phyloP scores from a whole-genome alignment of 2,797 vertebrate genomes.

The Naso thynnoides region DNA sequence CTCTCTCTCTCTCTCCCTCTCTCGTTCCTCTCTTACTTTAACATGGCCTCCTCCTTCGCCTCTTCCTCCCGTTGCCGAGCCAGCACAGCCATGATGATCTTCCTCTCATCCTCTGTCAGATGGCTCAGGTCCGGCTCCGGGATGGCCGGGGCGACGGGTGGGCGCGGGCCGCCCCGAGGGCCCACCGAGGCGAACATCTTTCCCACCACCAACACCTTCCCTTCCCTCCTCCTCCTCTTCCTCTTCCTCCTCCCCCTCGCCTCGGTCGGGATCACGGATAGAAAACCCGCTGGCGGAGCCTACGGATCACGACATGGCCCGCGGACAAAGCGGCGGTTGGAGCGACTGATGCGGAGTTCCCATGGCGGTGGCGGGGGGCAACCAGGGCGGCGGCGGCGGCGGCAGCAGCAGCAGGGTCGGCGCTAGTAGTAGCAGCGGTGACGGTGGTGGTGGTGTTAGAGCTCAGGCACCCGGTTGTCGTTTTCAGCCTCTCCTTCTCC shows the following conservation, averaged over 20 bases:
- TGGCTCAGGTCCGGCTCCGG: constrained; percentile 98
- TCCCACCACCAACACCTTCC: constrained; percentile 71
- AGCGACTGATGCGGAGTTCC: constrained; percentile 84
- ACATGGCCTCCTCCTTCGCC: constrained; percentile 98
- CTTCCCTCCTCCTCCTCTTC: constrained; percentile 70
- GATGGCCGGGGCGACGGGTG: constrained; percentile 93
- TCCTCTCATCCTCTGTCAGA: constrained; percentile 97
- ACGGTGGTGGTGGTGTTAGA: constrained; percentile 61
- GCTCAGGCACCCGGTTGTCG: constrained; percentile 84
- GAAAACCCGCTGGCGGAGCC: constrained; percentile 83
- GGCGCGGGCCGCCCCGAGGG: constrained; percentile 93
- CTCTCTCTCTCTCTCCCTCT: constrained; percentile 29
- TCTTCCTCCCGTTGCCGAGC: constrained; percentile 97
- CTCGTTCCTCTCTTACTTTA: constrained; percentile 90
- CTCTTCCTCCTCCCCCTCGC: constrained; percentile 63
- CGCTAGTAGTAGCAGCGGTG: constrained; percentile 45
- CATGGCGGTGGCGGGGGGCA: constrained; percentile 88
- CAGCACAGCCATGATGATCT: constrained; percentile 99
- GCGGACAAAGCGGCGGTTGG: constrained; percentile 76
- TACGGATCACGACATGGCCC: constrained; percentile 89
- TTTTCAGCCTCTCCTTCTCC: constrained; percentile 72
- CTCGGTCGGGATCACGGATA: constrained; percentile 87
- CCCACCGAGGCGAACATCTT: constrained; percentile 96
- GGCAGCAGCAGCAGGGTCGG: constrained; percentile 27
- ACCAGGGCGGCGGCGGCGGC: constrained; percentile 76